Evolutionary conservation across 1,140 invertebrate genomes (phyloP).

Genomic region (Melanaphis sacchari): DNA sequence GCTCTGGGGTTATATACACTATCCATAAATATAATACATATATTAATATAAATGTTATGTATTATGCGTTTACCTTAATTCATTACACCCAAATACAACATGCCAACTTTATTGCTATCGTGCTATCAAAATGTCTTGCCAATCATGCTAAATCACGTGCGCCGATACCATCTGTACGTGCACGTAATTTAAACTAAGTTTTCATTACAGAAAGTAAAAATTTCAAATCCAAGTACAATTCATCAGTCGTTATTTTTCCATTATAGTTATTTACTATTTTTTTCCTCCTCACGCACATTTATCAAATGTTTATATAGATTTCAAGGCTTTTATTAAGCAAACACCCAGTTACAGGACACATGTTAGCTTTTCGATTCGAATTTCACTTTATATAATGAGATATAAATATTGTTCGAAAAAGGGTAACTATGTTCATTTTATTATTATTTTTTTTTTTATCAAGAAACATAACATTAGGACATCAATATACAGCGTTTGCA

Average conservation of each 20-base stretch:
- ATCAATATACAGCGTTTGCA: neutral
- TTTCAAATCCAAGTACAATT: neutral
- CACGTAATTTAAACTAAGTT: neutral
- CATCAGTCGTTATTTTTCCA: neutral
- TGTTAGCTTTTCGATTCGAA: neutral
- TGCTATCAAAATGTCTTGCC: neutral
- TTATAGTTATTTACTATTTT: neutral
- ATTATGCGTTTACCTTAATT: neutral
- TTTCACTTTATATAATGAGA: neutral
- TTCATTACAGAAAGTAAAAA: constrained; percentile 2
- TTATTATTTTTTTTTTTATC: neutral
- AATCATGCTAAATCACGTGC: neutral
- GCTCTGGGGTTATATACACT: neutral
- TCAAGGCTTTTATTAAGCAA: neutral
- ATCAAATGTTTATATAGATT: neutral
- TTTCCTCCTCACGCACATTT: neutral
- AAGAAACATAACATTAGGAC: neutral
- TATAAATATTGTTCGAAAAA: neutral
- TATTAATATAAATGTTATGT: neutral
- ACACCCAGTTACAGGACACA: neutral
- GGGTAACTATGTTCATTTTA: neutral
- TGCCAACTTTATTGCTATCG: neutral
- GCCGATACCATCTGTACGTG: constrained; percentile 16
- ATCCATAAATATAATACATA: neutral
- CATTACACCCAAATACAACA: neutral